phyloP scores from a whole-genome alignment of 2,113 vertebrate genomes.

The Halcyon senegalensis region DNA sequence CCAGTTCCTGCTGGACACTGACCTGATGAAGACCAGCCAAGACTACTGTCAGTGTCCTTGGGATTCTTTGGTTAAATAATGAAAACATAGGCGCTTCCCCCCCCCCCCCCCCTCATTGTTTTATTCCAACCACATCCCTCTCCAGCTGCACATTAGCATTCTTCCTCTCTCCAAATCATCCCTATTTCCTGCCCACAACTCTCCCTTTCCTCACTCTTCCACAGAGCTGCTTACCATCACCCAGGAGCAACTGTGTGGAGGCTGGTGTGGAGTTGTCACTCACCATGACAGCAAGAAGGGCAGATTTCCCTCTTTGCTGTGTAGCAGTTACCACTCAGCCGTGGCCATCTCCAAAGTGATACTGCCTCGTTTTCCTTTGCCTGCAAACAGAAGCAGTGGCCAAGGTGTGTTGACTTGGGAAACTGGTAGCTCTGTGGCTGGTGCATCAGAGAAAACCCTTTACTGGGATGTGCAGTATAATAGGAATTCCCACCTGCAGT shows the following conservation, averaged over 20 bases:
- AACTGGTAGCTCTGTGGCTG: background rate
- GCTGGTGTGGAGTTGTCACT: accelerated
- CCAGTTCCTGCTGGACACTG: background rate
- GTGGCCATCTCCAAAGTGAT: background rate
- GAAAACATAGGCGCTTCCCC: background rate
- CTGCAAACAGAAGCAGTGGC: background rate
- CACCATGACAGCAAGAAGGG: background rate
- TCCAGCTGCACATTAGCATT: slow-evolving; percentile 54
- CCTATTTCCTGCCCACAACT: background rate
- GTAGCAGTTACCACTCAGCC: background rate
- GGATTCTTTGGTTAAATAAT: background rate
- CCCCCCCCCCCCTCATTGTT: background rate
- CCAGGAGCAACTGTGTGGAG: background rate
- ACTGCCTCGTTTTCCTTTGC: background rate
- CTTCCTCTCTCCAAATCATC: background rate
- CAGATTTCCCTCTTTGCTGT: background rate
- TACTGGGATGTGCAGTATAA: background rate
- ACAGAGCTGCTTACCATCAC: background rate
- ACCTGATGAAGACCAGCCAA: background rate
- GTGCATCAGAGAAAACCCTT: background rate
- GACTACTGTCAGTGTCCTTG: background rate
- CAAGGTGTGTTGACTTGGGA: background rate
- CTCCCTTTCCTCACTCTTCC: background rate
- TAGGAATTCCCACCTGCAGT: background rate
- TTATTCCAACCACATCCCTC: background rate